phyloP scores from a whole-genome alignment of 1,140 invertebrate genomes.

The Bombus affinis region DNA sequence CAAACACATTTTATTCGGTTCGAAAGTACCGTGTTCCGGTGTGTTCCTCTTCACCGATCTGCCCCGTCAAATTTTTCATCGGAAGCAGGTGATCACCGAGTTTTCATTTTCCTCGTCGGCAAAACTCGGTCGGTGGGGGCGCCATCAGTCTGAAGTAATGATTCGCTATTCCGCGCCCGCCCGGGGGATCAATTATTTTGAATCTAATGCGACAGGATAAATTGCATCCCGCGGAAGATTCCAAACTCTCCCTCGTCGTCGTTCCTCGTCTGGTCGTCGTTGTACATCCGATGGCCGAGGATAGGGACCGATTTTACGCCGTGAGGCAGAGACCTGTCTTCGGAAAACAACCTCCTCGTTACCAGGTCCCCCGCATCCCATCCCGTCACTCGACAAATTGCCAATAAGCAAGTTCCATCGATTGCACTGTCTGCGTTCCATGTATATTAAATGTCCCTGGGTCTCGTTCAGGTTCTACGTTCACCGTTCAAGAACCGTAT shows the following conservation, averaged over 20 bases:
- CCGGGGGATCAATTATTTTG: slow-evolving; percentile 77
- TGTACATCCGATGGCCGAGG: slow-evolving; percentile 4
- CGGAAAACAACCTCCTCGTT: slow-evolving; percentile 61
- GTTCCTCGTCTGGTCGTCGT: neutral
- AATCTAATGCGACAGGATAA: slow-evolving; percentile 74
- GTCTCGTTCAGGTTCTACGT: no score
- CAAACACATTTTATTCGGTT: slow-evolving; percentile 41
- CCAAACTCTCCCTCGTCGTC: neutral
- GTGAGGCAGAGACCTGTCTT: slow-evolving; percentile 49
- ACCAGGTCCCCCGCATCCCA: slow-evolving; percentile 25
- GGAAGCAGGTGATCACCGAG: slow-evolving; percentile 66
- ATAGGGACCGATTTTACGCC: slow-evolving; percentile 56
- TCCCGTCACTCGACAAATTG: slow-evolving; percentile 54
- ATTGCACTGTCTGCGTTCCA: slow-evolving; percentile 29
- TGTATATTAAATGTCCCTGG: slow-evolving; percentile 35
- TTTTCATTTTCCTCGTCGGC: slow-evolving; percentile 71
- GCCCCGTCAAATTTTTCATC: slow-evolving; percentile 66
- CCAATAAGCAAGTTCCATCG: slow-evolving; percentile 55
- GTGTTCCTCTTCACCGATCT: neutral
- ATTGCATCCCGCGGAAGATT: slow-evolving; percentile 63
- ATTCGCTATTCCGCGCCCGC: slow-evolving; percentile 68
- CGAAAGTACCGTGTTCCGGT: neutral
- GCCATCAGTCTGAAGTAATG: slow-evolving; percentile 72
- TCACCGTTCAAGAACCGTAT: neutral
- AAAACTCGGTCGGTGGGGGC: slow-evolving; percentile 37